Conservation (phyloP, 2,113 vertebrate species). For the Paradoxurus hermaphroditus region DNA sequence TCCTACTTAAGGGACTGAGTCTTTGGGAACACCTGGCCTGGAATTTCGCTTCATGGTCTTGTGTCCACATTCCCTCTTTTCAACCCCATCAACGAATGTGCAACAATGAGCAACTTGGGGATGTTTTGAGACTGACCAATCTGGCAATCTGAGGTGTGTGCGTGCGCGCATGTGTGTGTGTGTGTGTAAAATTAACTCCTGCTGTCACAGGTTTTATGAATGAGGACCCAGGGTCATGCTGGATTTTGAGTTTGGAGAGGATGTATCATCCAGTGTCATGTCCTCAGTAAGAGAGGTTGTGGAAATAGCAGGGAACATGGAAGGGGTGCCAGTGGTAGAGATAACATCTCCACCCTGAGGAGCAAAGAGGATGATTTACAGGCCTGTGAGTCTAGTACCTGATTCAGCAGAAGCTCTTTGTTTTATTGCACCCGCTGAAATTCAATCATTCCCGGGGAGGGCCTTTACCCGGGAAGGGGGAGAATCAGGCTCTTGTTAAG, state of each 20-base stretch:
- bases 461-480: background rate
- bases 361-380: background rate
- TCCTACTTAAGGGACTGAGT: background rate
- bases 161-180: background rate
- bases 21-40: background rate
- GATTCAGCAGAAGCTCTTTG: constrained; percentile 63
- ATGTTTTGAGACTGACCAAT: background rate
- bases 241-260: background rate
- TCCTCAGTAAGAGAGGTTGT: background rate
- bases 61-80: background rate
- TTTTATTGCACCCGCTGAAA: constrained; percentile 40
- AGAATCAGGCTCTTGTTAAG: background rate
- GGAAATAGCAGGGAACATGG: background rate
- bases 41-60: background rate
- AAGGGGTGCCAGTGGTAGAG: background rate
- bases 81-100: too few relatives aligned
- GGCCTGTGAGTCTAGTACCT: background rate
- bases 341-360: background rate
- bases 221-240: background rate
- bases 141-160: background rate
- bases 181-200: background rate
- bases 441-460: constrained; percentile 33
- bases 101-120: background rate
- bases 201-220: background rate
- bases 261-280: background rate